Conservation (phyloP, 2,797 vertebrate species). For the Myotis myotis region DNA sequence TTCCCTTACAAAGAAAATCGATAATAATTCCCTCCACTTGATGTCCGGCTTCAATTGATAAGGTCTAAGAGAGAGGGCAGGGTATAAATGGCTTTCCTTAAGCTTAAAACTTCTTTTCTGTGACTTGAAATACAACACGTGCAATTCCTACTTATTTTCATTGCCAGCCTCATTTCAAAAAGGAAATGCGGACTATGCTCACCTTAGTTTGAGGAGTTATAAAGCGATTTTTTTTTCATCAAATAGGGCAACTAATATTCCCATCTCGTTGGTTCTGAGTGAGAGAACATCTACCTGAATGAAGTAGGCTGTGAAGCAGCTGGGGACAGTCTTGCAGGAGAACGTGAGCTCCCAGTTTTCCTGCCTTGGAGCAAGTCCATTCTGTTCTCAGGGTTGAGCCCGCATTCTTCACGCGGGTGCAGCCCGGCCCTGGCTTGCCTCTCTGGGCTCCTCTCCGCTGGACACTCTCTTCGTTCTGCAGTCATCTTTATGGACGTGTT, state of each 20-base stretch:
- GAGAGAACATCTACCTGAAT: not conserved
- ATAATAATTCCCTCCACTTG: not conserved
- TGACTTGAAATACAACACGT: not conserved
- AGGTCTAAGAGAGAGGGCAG: not conserved
- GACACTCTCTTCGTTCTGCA: accelerated
- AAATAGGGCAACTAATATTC: not conserved
- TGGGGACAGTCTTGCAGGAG: not conserved
- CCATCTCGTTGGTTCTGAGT: not conserved
- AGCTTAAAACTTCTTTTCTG: not conserved
- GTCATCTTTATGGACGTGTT: not conserved
- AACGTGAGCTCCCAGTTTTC: not conserved
- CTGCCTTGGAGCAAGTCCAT: not conserved
- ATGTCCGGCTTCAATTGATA: not conserved
- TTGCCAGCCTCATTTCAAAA: not conserved
- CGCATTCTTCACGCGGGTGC: accelerated
- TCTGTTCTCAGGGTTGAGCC: not conserved
- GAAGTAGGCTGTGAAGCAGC: not conserved
- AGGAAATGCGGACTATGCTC: not conserved
- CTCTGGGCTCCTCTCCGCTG: not conserved
- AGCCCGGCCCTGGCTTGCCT: not conserved
- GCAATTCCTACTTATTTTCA: not conserved
- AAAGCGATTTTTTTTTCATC: not conserved
- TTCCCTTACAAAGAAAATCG: not conserved
- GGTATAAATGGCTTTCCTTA: not conserved
- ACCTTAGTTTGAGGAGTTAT: not conserved